Conservation (phyloP, 2,888 invertebrate genomes). For the Drosophila merina region DNA sequence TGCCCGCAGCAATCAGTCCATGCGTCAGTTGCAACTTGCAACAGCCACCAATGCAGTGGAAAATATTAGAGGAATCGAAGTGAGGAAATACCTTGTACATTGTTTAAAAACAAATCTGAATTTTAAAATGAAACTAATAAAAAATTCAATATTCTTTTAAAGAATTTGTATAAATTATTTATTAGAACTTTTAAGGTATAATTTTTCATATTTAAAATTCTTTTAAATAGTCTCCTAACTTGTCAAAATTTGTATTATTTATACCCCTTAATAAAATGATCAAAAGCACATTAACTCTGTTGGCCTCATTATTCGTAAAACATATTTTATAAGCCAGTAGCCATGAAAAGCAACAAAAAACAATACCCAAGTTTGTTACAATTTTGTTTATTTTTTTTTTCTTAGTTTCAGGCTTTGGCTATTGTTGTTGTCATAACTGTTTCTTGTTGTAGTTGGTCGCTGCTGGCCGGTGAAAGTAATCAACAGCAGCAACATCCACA, state of each 20-base stretch:
- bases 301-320: conserved; percentile 74
- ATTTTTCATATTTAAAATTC: too few relatives aligned
- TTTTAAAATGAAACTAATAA: not conserved
- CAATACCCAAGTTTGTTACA: conserved; percentile 49
- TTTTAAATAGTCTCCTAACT: not conserved
- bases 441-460: conserved; percentile 57
- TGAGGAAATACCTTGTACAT: not conserved
- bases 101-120: too few relatives aligned
- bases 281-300: conserved; percentile 23
- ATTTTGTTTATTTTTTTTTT: conserved; percentile 27
- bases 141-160: too few relatives aligned
- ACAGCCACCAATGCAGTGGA: conserved; percentile 25
- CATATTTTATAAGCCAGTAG: conserved; percentile 74
- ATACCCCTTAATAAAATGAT: not conserved
- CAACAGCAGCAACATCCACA: conserved; percentile 63
- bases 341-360: conserved; percentile 38
- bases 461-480: conserved; percentile 77
- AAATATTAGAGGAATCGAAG: not conserved
- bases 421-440: conserved; percentile 74
- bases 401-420: conserved; percentile 13
- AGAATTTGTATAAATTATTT: too few relatives aligned
- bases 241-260: not conserved
- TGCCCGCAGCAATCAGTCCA: conserved; percentile 61
- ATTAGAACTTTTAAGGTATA: too few relatives aligned
- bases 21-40: conserved; percentile 49